Evolutionary conservation across 23 tunicate species (phyloP).

Genomic region (Trididemnum clinides): DNA sequence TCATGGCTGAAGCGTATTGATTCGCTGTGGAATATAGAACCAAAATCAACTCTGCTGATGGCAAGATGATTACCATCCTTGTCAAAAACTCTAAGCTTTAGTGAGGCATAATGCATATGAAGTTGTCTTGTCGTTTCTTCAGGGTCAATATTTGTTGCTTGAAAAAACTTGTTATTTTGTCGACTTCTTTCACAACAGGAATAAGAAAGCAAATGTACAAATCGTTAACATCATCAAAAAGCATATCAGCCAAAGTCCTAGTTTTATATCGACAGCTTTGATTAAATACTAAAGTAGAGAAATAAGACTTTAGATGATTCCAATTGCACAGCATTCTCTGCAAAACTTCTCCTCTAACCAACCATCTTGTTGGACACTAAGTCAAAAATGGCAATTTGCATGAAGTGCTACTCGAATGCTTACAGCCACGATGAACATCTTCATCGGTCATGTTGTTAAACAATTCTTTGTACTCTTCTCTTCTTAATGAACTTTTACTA

Average conservation of each 20-base stretch:
- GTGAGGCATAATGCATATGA: not conserved
- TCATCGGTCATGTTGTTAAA: conserved; percentile 25
- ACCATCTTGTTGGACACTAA: conserved; percentile 12
- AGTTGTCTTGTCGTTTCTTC: not conserved
- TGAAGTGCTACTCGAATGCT: not conserved
- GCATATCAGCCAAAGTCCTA: not conserved
- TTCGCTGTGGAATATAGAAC: conserved; percentile 4
- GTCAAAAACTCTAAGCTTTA: conserved; percentile 10
- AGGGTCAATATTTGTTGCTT: conserved; percentile 40
- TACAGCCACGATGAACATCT: not conserved
- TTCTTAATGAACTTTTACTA: conserved; percentile 13
- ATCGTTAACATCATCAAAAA: not conserved
- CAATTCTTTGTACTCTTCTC: conserved; percentile 18
- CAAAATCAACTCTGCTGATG: conserved; percentile 23
- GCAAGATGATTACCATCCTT: not conserved
- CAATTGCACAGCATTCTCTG: not conserved
- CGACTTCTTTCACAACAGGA: conserved; percentile 24
- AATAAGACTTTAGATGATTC: conserved; percentile 2
- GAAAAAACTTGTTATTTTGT: conserved; percentile 28
- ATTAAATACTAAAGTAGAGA: not conserved
- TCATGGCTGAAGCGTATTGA: conserved; percentile 14
- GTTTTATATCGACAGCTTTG: conserved; percentile 20
- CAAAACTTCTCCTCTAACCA: conserved; percentile 23
- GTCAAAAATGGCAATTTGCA: not conserved
- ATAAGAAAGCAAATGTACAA: conserved; percentile 11